A percentile compares a stretch with the other conserved stretches of the same genome.
phyloP scores from a whole-genome alignment of 2,113 vertebrate genomes.

The Fregetta grallaria region DNA sequence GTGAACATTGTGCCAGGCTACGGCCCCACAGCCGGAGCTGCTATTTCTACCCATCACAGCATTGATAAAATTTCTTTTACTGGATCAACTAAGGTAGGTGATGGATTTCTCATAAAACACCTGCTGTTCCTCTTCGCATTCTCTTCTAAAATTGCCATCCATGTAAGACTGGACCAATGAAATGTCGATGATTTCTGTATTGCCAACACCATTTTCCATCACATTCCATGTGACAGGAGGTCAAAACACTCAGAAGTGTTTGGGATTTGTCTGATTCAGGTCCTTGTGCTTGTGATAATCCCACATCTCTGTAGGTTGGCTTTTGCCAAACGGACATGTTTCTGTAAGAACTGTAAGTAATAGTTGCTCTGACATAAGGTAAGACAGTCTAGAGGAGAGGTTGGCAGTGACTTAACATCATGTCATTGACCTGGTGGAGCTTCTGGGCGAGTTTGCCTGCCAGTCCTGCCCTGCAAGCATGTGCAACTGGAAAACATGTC shows the following conservation, averaged over 20 bases:
- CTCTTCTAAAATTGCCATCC: not conserved
- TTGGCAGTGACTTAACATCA: not conserved
- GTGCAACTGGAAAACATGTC: constrained; percentile 9
- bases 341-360: not conserved
- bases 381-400: not conserved
- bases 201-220: not conserved
- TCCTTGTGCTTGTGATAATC: not conserved
- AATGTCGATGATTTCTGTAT: not conserved
- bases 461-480: not conserved
- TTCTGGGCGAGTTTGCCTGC: constrained; percentile 24
- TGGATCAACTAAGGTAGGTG: constrained; percentile 87
- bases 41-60: constrained; percentile 86
- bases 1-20: constrained; percentile 95
- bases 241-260: not conserved
- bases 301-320: not conserved
- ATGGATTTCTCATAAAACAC: not conserved
- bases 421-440: not conserved
- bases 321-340: not conserved
- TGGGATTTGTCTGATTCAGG: not conserved
- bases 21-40: constrained; percentile 88
- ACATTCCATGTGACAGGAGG: not conserved
- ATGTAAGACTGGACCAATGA: not conserved
- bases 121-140: not conserved
- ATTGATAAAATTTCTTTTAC: constrained; percentile 94
- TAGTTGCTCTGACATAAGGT: not conserved